Base-by-base conservation (phyloP, 2,888 invertebrate species). In the Pristionchus exspectatus region DNA sequence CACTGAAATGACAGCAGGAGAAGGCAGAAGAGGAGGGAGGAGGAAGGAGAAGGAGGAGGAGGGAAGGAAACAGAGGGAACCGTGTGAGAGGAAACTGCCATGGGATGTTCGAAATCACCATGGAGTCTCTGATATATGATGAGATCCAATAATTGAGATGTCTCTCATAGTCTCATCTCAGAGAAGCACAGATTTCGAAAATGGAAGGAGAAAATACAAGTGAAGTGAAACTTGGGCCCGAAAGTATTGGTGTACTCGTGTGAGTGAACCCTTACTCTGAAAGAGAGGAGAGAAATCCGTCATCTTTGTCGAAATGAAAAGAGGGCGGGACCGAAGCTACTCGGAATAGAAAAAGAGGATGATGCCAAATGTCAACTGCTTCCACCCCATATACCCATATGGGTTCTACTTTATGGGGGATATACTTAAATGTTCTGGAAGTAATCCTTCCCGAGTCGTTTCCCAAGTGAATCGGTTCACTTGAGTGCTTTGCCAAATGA, bases 221-320 rank as follows among this genome's bases (percentile, higher is more conserved):
- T 38, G 38, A 33, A 24, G 16, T 30, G 24, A 24, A 72, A 72
- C 27, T 12, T 9, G 38, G 38, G 21, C 5, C 38, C 24, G 74
- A 77, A 30, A 77, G 69, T 69, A 33, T 77, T 77, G 74, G 38
- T 30, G 24, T 24, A 44, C 74, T 44, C 9, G 81, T 50, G 16
- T 33, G 74, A 21, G 27, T 44, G 81, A 54, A 50, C n/a, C 44
- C 54, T 9, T 44, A 81, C 44, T 81, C 50, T n/a, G 38, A n/a
- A 54, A 81, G 50, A 54, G 16, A 44, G 10, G 77, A 77, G 38
- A 24, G 50, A 81, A 81, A 54, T 81, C 77, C 77, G 77, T 81
- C 77, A 81, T 44, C 50, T 81, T 81, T 81, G 81, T 81, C 54
- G 38, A 81, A 54, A 81, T 50, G 81, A 81, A 50, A 81, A 50